Evolutionary conservation across 2,888 invertebrate genomes (phyloP), one percentile per base, ranked within the genome.

Genomic region (Malthinus flaveolus): DNA sequence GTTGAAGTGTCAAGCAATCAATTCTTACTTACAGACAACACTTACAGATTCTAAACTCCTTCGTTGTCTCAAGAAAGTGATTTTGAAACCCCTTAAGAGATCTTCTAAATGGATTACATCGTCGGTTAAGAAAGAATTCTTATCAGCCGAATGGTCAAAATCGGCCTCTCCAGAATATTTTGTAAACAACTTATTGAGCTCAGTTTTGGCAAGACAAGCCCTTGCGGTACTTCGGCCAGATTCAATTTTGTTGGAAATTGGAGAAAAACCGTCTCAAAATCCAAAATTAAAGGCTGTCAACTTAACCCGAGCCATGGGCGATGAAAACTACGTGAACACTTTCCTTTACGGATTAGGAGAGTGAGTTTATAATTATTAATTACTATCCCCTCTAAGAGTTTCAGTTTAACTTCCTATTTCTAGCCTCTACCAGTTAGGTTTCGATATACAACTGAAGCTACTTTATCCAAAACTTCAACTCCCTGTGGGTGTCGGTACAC

Each of bases 401-500:
- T 12, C 15, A 15, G n/a, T 23, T 23, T 23, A 23, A 23, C 5
- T 23, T 23, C 23, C 3, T 2, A 12, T 5, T 42, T 42, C 23
- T 71, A 91, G 91, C 67, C 76, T 95, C 60, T 95, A 89, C 78
- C 85, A 87, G 63, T 81, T 83, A 23, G 97, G 97, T 1, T 72
- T 90, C 51, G 87, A 90, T 69, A 85, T 92, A 1, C 84, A 88
- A 60, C 76, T 95, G 3, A 83, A 89, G 1, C 85, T 87, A 54
- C 80, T 97, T 36, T 95, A 93, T 77, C 90, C 93, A 0, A 76
- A 82, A 23, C 81, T 93, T 0, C 72, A 84, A 37, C 93, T 86
- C 77, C 97, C 97, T 0, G 96, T 97, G 1, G 89, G 93, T 0
- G 84, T 89, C 11, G 87, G 89, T 0, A 95, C 95, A 0, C 90